Conservation (phyloP, 2,888 invertebrate species). For the Buathra laborator region DNA sequence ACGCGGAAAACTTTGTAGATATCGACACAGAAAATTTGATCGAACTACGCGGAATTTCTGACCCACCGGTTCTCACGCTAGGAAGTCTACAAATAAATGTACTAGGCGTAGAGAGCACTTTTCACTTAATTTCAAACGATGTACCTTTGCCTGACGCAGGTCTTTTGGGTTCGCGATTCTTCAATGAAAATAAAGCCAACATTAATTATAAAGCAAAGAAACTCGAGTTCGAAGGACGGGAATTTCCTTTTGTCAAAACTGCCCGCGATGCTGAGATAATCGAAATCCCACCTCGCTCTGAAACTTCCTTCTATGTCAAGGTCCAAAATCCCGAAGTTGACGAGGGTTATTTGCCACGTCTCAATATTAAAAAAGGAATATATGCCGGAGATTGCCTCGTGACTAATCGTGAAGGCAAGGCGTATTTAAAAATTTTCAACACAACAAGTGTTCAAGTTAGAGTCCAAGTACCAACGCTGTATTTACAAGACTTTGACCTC, state of each 20-base stretch:
- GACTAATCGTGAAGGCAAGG: not conserved
- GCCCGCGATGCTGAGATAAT: not conserved
- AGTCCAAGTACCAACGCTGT: not conserved
- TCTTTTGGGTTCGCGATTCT: not conserved
- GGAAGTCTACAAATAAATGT: not conserved
- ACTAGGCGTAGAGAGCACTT: not conserved
- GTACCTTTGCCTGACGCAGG: slow-evolving; percentile 10
- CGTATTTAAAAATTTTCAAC: slow-evolving; percentile 1
- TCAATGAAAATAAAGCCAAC: not conserved
- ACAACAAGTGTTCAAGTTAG: not conserved
- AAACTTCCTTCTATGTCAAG: not conserved
- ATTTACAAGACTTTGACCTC: not conserved
- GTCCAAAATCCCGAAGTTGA: not conserved
- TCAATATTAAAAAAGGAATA: not conserved
- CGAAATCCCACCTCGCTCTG: not conserved
- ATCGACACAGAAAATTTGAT: not conserved
- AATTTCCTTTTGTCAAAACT: not conserved
- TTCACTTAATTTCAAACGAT: slow-evolving; percentile 14
- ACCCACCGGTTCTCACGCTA: not conserved
- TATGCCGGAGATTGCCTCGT: not conserved
- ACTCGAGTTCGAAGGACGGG: not conserved
- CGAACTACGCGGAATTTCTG: not conserved
- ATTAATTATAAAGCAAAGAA: not conserved
- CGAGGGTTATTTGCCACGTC: not conserved
- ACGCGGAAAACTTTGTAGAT: not conserved